A percentile compares a stretch with the other conserved stretches of the same genome.
Conservation (phyloP, 2,888 invertebrate genomes). For the Furcula furcula region DNA sequence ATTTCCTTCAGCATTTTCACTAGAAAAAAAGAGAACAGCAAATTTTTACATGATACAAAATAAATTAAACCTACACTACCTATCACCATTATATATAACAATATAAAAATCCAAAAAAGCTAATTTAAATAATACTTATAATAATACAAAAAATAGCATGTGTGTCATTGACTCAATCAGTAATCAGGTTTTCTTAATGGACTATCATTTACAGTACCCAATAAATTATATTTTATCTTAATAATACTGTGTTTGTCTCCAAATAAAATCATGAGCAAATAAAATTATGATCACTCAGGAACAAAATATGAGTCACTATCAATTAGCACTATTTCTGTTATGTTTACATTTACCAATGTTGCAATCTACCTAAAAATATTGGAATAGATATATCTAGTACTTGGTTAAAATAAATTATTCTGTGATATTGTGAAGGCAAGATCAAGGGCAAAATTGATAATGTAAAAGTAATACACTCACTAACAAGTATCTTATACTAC, state of each 20-base stretch:
- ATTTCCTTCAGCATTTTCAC: constrained; percentile 75
- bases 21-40: constrained; percentile 35
- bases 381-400: no score
- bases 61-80: neutral
- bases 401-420: no score
- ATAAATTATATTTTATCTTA: no score
- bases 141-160: neutral
- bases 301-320: neutral
- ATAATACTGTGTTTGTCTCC: no score
- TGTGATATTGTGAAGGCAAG: no score
- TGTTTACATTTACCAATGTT: neutral
- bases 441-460: no score
- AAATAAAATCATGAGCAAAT: no score
- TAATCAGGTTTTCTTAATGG: neutral
- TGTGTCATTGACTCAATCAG: neutral
- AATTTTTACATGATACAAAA: neutral
- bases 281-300: neutral
- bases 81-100: no score
- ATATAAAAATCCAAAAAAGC: no score
- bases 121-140: no score
- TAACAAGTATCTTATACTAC: no score
- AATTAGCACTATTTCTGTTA: neutral
- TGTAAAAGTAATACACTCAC: no score
- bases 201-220: neutral
- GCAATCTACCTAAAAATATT: neutral